Evolutionary conservation across 1,140 invertebrate genomes (phyloP), one percentile per base, ranked within the genome.

Genomic region (Trachymyrmex septentrionalis): DNA sequence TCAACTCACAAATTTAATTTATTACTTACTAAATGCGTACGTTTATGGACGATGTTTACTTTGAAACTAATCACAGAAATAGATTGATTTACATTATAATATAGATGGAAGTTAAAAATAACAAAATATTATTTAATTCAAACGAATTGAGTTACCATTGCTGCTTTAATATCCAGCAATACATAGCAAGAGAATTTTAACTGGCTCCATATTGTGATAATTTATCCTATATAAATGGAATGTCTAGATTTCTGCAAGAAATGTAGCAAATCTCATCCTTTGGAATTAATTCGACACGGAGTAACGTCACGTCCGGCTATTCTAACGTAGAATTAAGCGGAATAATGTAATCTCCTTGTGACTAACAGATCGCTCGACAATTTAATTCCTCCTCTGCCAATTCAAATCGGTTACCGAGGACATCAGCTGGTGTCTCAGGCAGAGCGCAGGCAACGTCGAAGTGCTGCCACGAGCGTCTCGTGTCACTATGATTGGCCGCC

Each of bases 331-430:
- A 59, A 50, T 84, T 44, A n/a, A 34, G 63, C 44, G 38, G 57
- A 53, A 84, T 61, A 84, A 82, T 21, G 67, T 57, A 73, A 84
- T 84, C 38, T 24, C 2, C 38, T 21, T 21, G 55, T 19, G 71
- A 64, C 63, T 50, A 63, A 84, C 55, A 64, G 86, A 61, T 88
- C 57, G 53, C 59, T 48, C 55, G 78, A 55, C 75, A 66, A 57
- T 78, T 57, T 88, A 89, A 89, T 89, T 89, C 87, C 61, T 66
- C 27, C 30, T 76, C 76, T 77, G 76, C 77, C 84, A 53, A 38
- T 50, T 75, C 44, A 81, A 64, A 90, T 87, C 55, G 48, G 82
- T 81, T 82, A 34, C 30, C 44, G 30, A 61, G 34, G 57, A 77
- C 66, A 71, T 89, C 59, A 63, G 61, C 38, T 44, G 53, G 44